phyloP scores from a whole-genome alignment of 2,888 invertebrate genomes.

The Campoplex capitator region DNA sequence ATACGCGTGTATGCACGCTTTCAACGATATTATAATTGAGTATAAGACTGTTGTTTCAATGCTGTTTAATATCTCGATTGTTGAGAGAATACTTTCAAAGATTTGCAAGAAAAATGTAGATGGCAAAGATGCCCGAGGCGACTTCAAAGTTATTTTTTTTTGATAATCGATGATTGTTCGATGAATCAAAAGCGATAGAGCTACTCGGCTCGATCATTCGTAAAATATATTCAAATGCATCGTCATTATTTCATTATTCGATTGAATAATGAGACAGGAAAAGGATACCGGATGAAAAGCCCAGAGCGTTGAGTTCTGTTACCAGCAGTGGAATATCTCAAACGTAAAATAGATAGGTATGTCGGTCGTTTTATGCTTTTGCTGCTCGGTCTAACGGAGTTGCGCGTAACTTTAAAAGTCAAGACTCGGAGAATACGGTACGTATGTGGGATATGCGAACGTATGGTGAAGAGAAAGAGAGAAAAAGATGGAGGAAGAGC shows the following conservation, averaged over 20 bases:
- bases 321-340: constrained; percentile 10
- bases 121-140: background rate
- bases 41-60: background rate
- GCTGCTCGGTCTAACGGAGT: constrained; percentile 59
- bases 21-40: constrained; percentile 1
- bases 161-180: background rate
- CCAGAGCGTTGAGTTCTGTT: background rate
- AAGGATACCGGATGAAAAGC: background rate
- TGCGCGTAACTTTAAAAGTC: constrained; percentile 60
- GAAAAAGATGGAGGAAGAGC: background rate
- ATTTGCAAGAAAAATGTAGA: background rate
- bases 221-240: background rate
- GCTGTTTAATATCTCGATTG: background rate
- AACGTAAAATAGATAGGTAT: constrained; percentile 21
- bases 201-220: background rate
- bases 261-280: constrained; percentile 4
- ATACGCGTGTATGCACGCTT: background rate
- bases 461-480: background rate
- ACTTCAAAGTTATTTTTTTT: background rate
- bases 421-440: constrained; percentile 39
- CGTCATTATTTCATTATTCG: background rate
- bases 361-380: constrained; percentile 60
- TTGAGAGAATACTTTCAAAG: background rate
- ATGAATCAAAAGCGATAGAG: background rate
- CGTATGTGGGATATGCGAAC: constrained; percentile 32